A percentile compares a stretch with the other conserved stretches of the same genome.
Conservation (phyloP, 2,797 vertebrate species). For the Perdix hodgsoniae region DNA sequence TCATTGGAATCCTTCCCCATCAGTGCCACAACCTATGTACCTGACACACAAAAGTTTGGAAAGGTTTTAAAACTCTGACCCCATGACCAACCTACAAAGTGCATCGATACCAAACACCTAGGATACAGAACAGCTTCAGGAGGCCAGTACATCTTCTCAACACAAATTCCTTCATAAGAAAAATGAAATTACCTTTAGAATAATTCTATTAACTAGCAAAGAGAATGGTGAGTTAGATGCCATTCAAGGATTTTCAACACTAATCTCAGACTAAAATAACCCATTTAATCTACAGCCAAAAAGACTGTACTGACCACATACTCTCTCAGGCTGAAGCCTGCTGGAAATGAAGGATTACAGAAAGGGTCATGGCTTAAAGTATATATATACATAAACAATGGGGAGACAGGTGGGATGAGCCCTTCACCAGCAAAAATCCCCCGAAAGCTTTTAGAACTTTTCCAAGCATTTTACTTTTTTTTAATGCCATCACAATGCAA, state of each 20-base stretch:
- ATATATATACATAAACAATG: background rate
- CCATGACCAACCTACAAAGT: background rate
- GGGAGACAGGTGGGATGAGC: background rate
- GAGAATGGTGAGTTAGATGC: background rate
- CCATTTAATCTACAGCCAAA: slow-evolving; percentile 9
- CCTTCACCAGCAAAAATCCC: background rate
- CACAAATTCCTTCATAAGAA: background rate
- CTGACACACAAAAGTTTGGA: background rate
- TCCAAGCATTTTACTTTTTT: background rate
- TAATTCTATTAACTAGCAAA: background rate
- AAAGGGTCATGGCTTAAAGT: background rate
- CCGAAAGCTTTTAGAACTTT: background rate
- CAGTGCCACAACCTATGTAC: background rate
- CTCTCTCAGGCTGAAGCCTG: background rate
- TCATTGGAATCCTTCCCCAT: background rate
- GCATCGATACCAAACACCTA: background rate
- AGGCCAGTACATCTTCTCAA: background rate
- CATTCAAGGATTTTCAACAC: background rate
- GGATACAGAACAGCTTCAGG: background rate
- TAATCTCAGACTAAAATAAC: slow-evolving; percentile 32
- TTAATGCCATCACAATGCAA: background rate
- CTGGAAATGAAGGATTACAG: background rate
- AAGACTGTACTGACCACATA: background rate
- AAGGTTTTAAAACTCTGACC: background rate
- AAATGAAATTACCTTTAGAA: background rate